Conservation (phyloP, 2,113 vertebrate species). For the Psammodynastes pulverulentus region DNA sequence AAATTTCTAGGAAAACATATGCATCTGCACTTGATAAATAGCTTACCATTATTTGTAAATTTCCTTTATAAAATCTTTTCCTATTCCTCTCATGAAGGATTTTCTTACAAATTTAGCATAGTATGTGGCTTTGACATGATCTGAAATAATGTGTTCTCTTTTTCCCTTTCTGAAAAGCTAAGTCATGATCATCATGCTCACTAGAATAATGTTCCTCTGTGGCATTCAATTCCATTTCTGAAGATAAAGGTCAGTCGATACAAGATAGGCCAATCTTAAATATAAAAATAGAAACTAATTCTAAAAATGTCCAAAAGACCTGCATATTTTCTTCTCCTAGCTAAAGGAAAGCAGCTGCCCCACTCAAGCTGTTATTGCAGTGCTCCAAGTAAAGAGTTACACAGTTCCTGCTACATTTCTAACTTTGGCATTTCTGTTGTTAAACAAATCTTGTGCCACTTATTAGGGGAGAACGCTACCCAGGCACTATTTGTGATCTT, state of each 20-base stretch:
- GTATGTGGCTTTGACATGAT: not conserved
- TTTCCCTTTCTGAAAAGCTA: not conserved
- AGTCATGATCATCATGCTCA: not conserved
- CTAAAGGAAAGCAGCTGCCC: not conserved
- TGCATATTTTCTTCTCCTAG: not conserved
- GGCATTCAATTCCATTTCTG: slow-evolving; percentile 8
- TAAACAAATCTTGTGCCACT: not conserved
- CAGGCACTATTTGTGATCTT: not conserved
- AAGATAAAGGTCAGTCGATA: slow-evolving; percentile 9
- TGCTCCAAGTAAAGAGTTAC: not conserved
- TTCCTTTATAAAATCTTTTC: slow-evolving; percentile 10
- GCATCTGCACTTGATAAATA: not conserved
- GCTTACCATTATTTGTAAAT: not conserved
- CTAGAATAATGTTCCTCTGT: not conserved
- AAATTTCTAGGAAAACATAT: not conserved
- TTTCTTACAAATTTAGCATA: slow-evolving; percentile 3
- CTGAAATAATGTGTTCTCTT: not conserved
- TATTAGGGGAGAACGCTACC: not conserved
- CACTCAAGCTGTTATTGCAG: not conserved
- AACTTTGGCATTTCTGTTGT: not conserved
- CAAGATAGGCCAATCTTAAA: not conserved
- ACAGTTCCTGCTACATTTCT: not conserved
- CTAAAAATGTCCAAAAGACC: slow-evolving; percentile 4
- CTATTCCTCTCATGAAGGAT: not conserved
- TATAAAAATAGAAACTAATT: slow-evolving; percentile 18